Percentiles rank a stretch among this genome's conserved stretches.
Evolutionary conservation across 2,888 invertebrate genomes (phyloP).

Genomic region (Aromia moschata): DNA sequence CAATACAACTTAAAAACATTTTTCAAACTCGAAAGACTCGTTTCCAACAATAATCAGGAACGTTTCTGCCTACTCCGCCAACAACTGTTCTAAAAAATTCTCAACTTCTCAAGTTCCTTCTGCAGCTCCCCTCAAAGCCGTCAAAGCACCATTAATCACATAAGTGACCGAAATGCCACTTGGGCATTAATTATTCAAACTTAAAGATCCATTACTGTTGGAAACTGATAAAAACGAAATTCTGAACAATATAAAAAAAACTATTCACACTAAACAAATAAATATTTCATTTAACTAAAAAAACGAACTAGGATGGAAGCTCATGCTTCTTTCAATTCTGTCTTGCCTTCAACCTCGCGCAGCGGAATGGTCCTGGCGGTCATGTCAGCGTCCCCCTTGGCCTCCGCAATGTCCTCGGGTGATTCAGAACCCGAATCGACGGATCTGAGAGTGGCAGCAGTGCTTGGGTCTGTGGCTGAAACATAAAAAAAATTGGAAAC

Average conservation of each 20-base stretch:
- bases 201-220: not conserved
- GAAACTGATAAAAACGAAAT: conserved; percentile 1
- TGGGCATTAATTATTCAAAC: too few relatives aligned
- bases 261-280: not conserved
- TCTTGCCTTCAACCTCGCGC: conserved; percentile 3
- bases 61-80: conserved; percentile 20
- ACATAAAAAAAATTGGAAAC: too few relatives aligned
- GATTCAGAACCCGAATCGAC: too few relatives aligned
- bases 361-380: not conserved
- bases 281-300: conserved; percentile 1
- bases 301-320: not conserved
- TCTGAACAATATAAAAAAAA: conserved; percentile 2
- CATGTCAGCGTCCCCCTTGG: not conserved
- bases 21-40: not conserved
- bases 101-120: too few relatives aligned
- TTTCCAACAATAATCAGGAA: conserved; percentile 1
- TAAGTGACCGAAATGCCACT: not conserved
- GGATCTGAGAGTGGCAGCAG: too few relatives aligned
- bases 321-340: not conserved
- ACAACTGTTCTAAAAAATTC: too few relatives aligned
- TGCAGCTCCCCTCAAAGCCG: too few relatives aligned
- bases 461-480: too few relatives aligned
- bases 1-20: not conserved
- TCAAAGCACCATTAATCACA: not conserved
- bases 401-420: not conserved